Percentiles rank a stretch among this genome's conserved stretches.
phyloP scores from a whole-genome alignment of 2,113 vertebrate genomes.

The Felis chaus region DNA sequence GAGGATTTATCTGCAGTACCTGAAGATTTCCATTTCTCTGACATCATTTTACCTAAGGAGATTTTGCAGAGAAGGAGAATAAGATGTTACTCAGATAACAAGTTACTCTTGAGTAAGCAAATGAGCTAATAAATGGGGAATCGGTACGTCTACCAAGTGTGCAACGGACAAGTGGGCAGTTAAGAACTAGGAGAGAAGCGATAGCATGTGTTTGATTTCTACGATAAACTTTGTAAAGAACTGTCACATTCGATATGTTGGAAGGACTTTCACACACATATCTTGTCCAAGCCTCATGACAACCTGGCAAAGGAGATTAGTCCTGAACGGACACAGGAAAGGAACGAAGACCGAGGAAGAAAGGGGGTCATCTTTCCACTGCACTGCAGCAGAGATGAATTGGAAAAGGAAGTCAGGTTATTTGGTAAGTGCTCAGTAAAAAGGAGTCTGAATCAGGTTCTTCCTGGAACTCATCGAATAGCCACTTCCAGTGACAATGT shows the following conservation, averaged over 20 bases:
- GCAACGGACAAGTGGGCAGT: background rate
- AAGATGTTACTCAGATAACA: slow-evolving; percentile 17
- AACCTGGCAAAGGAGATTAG: background rate
- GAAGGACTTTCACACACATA: background rate
- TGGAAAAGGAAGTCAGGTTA: background rate
- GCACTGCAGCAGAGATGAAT: background rate
- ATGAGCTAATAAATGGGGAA: background rate
- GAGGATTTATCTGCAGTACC: background rate
- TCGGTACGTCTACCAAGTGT: background rate
- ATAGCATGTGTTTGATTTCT: background rate
- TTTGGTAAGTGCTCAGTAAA: background rate
- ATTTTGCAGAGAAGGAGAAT: slow-evolving; percentile 73
- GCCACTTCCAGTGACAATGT: slow-evolving; percentile 66
- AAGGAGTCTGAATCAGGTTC: slow-evolving; percentile 60
- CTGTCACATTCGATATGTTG: background rate
- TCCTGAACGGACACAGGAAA: background rate
- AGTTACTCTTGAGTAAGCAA: background rate
- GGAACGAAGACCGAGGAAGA: background rate
- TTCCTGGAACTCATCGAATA: slow-evolving; percentile 46
- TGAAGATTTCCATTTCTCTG: slow-evolving; percentile 1
- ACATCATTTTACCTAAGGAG: background rate
- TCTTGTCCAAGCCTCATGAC: background rate
- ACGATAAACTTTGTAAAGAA: background rate
- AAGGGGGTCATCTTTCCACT: background rate
- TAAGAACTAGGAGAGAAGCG: background rate